Base-by-base conservation (phyloP, 2,888 invertebrate genomes). In the Acleris cristana region DNA sequence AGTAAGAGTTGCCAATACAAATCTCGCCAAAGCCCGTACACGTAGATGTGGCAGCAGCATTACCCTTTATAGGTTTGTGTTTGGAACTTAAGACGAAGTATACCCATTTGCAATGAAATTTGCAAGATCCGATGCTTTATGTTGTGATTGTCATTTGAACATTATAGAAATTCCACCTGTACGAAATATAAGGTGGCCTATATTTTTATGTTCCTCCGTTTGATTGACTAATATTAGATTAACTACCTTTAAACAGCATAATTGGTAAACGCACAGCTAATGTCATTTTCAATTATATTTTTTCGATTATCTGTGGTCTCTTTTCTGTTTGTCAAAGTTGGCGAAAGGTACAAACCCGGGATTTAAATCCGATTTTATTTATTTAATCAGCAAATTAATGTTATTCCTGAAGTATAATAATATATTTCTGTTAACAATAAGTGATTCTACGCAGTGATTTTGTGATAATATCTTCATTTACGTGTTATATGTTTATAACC, bases 311-410 rank as follows among this genome's bases (percentile, higher is more conserved):
- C 66, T 70, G 70, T 72, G 72, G 71, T 18, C 70, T 73, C 79
- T 81, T 82, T 82, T 83, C 80, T 73, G 72, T 71, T 79, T 84
- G 81, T 84, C 83, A 83, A 81, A 84, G 77, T 76, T 78, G 72
- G 79, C 76, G 72, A 76, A 78, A 84, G 85, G 84, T 84, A 84
- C 69, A 72, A 74, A 74, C 75, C 74, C 65, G 65, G 40, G 55
- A 56, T 19, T 69, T 61, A 69, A 74, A 78, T 82, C 82, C 68
- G 58, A 56, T 53, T 60, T 60, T 77, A 80, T 80, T 75, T 58
- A 12, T 34, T 52, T 64, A 73, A 76, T 74, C 73, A 30, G 16
- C 19, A 18, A 45, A 65, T 69, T 60, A 54, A 34, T 34, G 34
- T 34, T 64, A 40, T 45, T 12, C n/a, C 19, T 23, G n/a, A 44